A percentile compares a stretch with the other conserved stretches of the same genome.
phyloP scores from a whole-genome alignment of 2,888 invertebrate species.

The Andrena trimmerana region DNA sequence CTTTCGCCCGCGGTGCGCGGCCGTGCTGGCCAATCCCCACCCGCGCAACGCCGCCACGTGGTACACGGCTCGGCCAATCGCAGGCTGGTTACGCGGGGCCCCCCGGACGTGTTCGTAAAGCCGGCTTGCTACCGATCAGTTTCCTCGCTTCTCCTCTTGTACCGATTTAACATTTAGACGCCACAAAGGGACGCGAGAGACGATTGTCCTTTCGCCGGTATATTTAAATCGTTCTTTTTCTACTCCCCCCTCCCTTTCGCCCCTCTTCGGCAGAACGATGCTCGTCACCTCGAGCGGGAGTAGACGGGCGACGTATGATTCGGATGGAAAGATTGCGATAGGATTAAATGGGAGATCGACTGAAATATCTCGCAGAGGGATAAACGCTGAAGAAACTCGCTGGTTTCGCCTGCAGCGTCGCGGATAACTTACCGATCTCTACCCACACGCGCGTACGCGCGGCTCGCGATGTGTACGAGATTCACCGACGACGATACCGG shows the following conservation, averaged over 20 bases:
- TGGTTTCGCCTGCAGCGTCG: constrained; percentile 20
- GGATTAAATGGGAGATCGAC: constrained; percentile 51
- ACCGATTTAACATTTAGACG: constrained; percentile 59
- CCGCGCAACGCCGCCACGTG: constrained; percentile 70
- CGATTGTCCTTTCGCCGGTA: constrained; percentile 33
- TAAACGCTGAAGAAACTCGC: constrained; percentile 25
- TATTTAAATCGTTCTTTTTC: neutral
- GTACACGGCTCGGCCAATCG: constrained; percentile 65
- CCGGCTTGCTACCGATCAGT: constrained; percentile 62
- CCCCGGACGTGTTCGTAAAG: constrained; percentile 58
- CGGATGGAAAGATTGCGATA: constrained; percentile 43
- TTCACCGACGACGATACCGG: neutral
- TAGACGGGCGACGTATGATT: constrained; percentile 32
- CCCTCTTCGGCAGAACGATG: neutral
- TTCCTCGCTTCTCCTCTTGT: constrained; percentile 54
- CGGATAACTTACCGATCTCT: constrained; percentile 28
- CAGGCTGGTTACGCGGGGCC: constrained; percentile 50
- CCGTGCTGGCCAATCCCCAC: constrained; percentile 79
- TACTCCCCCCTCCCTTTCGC: neutral
- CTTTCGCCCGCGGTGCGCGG: constrained; percentile 75
- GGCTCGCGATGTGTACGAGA: neutral
- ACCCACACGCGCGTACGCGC: neutral
- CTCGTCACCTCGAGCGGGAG: neutral
- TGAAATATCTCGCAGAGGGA: constrained; percentile 47
- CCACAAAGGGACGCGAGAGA: constrained; percentile 27